phyloP scores from a whole-genome alignment of 1,140 invertebrate species.

The Camponotus vicinus region DNA sequence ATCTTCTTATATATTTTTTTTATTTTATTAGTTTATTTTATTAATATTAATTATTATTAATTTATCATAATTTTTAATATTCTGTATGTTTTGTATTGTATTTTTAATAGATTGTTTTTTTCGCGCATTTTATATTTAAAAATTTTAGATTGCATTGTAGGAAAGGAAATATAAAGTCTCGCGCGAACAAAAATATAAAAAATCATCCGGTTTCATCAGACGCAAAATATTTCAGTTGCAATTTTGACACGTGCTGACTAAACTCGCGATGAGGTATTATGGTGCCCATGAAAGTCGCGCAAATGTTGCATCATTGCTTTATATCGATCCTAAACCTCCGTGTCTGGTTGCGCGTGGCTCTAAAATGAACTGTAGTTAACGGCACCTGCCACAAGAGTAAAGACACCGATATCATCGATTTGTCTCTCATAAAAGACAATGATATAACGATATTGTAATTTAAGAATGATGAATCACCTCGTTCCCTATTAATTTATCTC shows the following conservation, averaged over 20 bases:
- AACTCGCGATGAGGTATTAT: not conserved
- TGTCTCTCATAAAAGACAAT: slow-evolving; percentile 49
- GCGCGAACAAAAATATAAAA: not conserved
- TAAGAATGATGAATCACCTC: slow-evolving; percentile 55
- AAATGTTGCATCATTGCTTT: slow-evolving; percentile 71
- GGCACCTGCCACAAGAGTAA: slow-evolving; percentile 38
- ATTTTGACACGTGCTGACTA: slow-evolving; percentile 1
- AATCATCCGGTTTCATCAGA: not conserved
- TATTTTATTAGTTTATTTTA: not conserved
- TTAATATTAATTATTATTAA: not conserved
- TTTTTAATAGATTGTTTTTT: not conserved
- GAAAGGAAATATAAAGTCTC: no score
- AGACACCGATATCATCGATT: slow-evolving; percentile 58
- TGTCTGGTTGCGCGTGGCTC: not conserved
- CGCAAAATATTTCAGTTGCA: not conserved
- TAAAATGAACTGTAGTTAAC: slow-evolving; percentile 57
- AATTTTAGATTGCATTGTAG: not conserved
- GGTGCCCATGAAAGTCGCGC: slow-evolving; percentile 62
- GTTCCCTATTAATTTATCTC: not conserved
- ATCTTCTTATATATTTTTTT: not conserved
- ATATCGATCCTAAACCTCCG: slow-evolving; percentile 62
- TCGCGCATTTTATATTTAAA: not conserved
- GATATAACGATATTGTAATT: slow-evolving; percentile 25
- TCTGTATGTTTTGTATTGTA: no score
- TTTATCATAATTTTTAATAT: not conserved